phyloP scores from a whole-genome alignment of 2,797 vertebrate species.

The Acrossocheilus wenchowensis region DNA sequence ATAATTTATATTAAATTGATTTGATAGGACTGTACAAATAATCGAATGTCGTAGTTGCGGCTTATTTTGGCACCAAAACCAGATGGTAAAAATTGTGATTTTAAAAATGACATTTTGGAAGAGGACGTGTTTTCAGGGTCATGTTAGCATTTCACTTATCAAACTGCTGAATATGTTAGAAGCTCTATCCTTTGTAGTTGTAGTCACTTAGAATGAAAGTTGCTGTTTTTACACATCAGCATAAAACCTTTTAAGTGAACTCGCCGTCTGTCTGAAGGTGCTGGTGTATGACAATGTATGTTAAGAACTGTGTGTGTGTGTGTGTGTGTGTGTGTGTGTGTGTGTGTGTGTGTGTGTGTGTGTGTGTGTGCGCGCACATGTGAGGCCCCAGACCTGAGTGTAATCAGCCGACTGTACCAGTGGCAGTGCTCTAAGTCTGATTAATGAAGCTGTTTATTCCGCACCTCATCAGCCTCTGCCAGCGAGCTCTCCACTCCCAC shows the following conservation, averaged over 20 bases:
- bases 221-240: conserved; percentile 56
- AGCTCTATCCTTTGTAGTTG: conserved; percentile 8
- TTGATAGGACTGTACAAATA: neutral
- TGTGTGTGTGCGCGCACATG: neutral
- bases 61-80: neutral
- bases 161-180: conserved; percentile 31
- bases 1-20: neutral
- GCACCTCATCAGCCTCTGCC: conserved; percentile 51
- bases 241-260: conserved; percentile 45
- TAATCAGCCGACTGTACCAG: conserved; percentile 54
- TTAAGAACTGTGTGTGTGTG: neutral
- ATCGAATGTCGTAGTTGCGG: too few relatives aligned
- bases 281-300: neutral
- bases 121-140: neutral
- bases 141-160: conserved; percentile 6
- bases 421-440: conserved; percentile 56
- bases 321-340: neutral
- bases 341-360: neutral
- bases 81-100: neutral
- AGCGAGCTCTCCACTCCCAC: conserved; percentile 44
- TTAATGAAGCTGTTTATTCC: conserved; percentile 62
- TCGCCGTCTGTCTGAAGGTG: neutral
- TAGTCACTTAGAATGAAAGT: neutral
- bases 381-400: conserved; percentile 30
- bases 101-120: neutral